Base-by-base conservation (phyloP, 92 coral and sea anemone species). In the Muricea muricata region DNA sequence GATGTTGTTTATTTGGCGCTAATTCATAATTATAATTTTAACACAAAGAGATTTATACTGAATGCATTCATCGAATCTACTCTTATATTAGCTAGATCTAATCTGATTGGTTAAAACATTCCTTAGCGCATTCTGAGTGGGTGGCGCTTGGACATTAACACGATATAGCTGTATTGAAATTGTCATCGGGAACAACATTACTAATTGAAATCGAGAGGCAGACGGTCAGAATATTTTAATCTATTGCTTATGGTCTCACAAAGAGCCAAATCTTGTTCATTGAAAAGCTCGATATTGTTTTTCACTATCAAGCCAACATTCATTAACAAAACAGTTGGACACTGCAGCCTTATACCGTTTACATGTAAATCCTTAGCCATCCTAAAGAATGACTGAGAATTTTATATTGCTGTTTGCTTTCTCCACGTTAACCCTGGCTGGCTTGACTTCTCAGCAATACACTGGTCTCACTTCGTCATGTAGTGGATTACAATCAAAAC, bases 61-160 rank as follows among this genome's bases (percentile, higher is more conserved):
- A 63, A 26, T 57, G 17, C 68, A 60, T 24, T 13, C 58, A 52
- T 77, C 32, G 30, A 8, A 55, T 35, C 54, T 54, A 28, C 34
- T 15, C 31, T 37, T 23, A 29, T 78, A 78, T 78, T 78, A 58
- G 55, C 7, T 20, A 35, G 31, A 23, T 37, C 31, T 58, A 14
- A 30, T 32, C 45, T 78, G 83, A 78, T 78, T 78, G 83, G 83
- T 37, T 56, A 47, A 78, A 68, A 42, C 6, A 15, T 33, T 28
- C 17, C 83, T 29, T 21, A 23, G 71, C 18, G 70, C 70, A 54
- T 55, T 78, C 83, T 57, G 83, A 78, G 83, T 78, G 83, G 83
- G 83, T 78, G 83, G 83, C 55, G 54, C 71, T 55, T 52, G 37
- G 13, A 71, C 55, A 78, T 78, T 78, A 78, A 70, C 48, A 78